Evolutionary conservation across 2,797 vertebrate species (phyloP), one percentile per base, ranked within the genome.

Genomic region (Sebastes taczanowskii): DNA sequence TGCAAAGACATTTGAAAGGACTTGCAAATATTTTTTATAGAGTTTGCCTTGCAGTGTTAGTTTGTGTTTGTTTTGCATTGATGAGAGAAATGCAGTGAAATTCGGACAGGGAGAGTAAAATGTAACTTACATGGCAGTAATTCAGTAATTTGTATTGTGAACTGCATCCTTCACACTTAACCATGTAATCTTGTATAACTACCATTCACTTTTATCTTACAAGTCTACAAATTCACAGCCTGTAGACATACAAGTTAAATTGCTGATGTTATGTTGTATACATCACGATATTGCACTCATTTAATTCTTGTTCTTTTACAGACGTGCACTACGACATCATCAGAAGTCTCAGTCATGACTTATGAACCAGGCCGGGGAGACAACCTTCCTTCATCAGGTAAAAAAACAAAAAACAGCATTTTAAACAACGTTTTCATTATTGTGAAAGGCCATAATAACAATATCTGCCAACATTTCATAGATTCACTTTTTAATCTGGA

Each of bases 331-430:
- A 34, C 14, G 0, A 56, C 71, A 22, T 23, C 27, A 70, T 52
- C 29, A 46, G 18, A 35, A 2, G 27, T 34, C 62, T 53, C 2
- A 35, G 7, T 63, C 64, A 86, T 83, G 84, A 42, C 58, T 23
- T 1, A 7, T 68, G 65, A 61, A 61, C 25, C 83, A 34, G 4
- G 25, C 1, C 67, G 79, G 5, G 84, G 86, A 62, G 86, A 88
- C 74, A 79, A 1, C n/a, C 2, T 34, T 23, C 0, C 70, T 18
- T 5, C 56, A 20, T 38, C 78, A 74, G 81, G 83, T 89, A 84
- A 84, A 30, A 8, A 29, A 61, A 46, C 6, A 16, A 52, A 11
- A 29, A 61, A 34, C 11, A 16, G 1, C 18, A 52, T 59, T 64
- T 52, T 5, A 29, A 53, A 27, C 3, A 46, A 16, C n/a, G 20